Evolutionary conservation across 2,113 vertebrate genomes (phyloP).

Genomic region (Ceuthmochares aereus): DNA sequence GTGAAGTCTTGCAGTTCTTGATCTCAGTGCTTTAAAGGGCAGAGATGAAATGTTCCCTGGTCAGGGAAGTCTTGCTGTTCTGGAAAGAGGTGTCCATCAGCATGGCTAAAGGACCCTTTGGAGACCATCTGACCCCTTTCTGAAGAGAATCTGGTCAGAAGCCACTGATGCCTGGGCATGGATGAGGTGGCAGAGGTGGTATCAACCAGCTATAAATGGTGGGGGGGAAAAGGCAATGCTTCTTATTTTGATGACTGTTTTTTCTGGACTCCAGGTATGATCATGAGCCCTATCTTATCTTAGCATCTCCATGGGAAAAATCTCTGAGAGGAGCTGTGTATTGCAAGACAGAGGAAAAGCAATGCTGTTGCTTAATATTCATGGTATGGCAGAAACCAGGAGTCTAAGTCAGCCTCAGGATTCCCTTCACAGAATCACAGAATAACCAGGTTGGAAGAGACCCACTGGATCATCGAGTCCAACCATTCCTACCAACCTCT

Average conservation of each 20-base stretch:
- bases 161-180: background rate
- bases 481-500: no score
- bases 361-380: background rate
- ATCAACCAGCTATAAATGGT: background rate
- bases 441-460: no score
- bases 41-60: background rate
- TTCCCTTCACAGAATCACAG: no score
- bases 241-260: rapidly evolving
- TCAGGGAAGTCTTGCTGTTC: background rate
- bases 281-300: background rate
- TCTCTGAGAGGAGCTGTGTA: background rate
- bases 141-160: background rate
- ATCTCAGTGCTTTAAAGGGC: background rate
- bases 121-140: background rate
- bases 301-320: background rate
- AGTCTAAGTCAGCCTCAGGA: background rate
- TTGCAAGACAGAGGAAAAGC: background rate
- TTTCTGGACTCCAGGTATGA: background rate
- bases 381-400: background rate
- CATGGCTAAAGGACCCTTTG: background rate
- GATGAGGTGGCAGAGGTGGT: rapidly evolving
- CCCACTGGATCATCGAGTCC: no score
- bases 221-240: rapidly evolving
- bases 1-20: background rate
- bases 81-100: background rate